phyloP scores from a whole-genome alignment of 2,113 vertebrate genomes.

The Morone saxatilis region DNA sequence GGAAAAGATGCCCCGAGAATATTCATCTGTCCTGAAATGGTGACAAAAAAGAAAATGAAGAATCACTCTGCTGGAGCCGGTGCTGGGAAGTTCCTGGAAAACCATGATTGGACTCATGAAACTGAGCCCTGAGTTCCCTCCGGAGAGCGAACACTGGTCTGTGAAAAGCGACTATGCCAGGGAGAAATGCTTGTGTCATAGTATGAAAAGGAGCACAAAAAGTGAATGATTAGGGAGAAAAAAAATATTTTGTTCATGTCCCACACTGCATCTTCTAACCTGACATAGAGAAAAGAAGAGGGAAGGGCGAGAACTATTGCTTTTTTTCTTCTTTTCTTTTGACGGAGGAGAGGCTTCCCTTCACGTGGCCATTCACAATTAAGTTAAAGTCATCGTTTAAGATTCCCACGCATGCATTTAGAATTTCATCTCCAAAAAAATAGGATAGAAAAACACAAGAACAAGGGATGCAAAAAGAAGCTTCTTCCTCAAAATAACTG shows the following conservation, averaged over 20 bases:
- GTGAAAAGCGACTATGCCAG: background rate
- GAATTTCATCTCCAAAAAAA: slow-evolving; percentile 79
- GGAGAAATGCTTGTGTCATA: background rate
- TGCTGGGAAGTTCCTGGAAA: background rate
- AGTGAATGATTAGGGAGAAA: background rate
- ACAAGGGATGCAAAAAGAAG: slow-evolving; percentile 82
- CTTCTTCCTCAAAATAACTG: slow-evolving; percentile 76
- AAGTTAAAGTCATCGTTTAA: slow-evolving; percentile 68
- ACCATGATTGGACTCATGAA: slow-evolving; percentile 34
- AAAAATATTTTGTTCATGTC: background rate
- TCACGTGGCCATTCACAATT: slow-evolving; percentile 61
- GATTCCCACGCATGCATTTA: slow-evolving; percentile 81
- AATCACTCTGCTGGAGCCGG: background rate
- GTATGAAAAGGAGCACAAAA: background rate
- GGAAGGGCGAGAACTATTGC: slow-evolving; percentile 16
- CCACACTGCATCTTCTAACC: background rate
- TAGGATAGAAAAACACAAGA: slow-evolving; percentile 80
- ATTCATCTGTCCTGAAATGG: slow-evolving; percentile 10
- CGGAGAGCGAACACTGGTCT: slow-evolving; percentile 4
- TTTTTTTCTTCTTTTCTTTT: no score
- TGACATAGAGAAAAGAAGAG: slow-evolving; percentile 28
- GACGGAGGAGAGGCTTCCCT: slow-evolving; percentile 76
- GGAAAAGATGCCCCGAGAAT: background rate
- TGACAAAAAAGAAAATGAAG: background rate
- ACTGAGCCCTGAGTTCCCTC: slow-evolving; percentile 6